These are phyloP conservation scores for Xenus cinereus DNA, from an alignment of 2,113 vertebrate genomes.

Conservation along the genomic window DNA sequence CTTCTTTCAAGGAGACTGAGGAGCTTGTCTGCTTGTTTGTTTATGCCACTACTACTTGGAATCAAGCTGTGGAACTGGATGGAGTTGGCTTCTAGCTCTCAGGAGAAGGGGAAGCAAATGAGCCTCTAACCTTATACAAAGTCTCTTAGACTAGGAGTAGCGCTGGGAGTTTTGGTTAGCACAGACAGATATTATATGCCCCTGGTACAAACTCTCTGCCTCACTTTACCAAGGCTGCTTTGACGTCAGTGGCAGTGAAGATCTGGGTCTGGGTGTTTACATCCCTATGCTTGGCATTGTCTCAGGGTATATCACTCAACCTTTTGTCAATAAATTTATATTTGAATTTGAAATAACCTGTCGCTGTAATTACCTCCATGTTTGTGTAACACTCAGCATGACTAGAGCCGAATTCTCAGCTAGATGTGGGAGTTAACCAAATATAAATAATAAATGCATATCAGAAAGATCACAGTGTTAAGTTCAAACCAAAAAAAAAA, in stretches of 20 bases:
- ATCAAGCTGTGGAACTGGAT: neutral
- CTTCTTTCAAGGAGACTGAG: neutral
- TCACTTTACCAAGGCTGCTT: neutral
- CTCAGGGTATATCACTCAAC: neutral
- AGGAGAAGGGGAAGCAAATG: neutral
- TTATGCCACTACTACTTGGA: neutral
- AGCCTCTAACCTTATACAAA: neutral
- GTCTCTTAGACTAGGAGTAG: neutral
- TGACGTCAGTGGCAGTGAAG: neutral
- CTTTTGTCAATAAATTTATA: neutral
- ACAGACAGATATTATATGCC: neutral
- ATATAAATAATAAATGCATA: slow-evolving; percentile 26
- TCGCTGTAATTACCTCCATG: neutral
- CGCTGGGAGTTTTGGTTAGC: neutral
- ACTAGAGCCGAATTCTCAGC: neutral
- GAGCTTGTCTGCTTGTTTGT: neutral
- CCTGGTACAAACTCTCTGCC: neutral
- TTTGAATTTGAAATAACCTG: neutral
- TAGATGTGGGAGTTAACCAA: neutral
- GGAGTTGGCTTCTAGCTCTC: neutral
- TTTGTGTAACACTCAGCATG: neutral
- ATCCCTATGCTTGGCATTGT: neutral
- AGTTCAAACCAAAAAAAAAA: neutral
- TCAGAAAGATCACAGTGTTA: neutral
- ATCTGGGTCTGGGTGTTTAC: neutral